Evolutionary conservation across 2,797 vertebrate species (phyloP), one percentile per base, ranked within the genome.

Genomic region (Etheostoma nigrum): DNA sequence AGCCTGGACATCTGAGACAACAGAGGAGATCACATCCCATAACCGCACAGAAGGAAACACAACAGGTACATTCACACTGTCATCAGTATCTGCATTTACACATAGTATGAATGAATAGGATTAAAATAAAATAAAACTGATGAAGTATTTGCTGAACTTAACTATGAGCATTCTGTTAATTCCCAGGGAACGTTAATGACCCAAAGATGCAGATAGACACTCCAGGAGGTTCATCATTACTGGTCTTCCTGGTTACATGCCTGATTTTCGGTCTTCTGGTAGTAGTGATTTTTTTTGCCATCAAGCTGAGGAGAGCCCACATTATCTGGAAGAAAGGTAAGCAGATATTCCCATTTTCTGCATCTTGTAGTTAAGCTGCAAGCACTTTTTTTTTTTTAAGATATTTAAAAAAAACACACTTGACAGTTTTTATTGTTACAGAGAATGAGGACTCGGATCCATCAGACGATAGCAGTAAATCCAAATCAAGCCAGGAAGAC

Each of bases 241-340:
- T 99, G 55, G 92, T 98, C 1, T 51, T 94, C 0, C 83, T 98
- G 19, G 97, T 99, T 57, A 94, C 96, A 16, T 91, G 88, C 47
- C 95, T 99, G 62, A 92, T 98, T 16, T 42, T 94, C 0, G 30
- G 86, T 71, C 95, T 99, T 71, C 85, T 97, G 12, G 51, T 98
- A 71, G 95, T 97, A 0, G 91, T 99, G 16, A 86, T 95, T 60
- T 96, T 98, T 6, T 96, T 98, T 51, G 11, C 93, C 48, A 85
- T 93, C 76, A 98, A 97, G 87, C 92, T 99, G 49, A 94, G 94
- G 66, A 96, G 92, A 91, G 97, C 96, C 1, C 96, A 98, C 0
- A 30, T 94, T 0, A 13, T 79, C 15, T 99, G 97, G 97, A 98
- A 96, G 69, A 96, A 79, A 95, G 98, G 98, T 98, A 68, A 84